phyloP scores from a whole-genome alignment of 2,113 vertebrate species.

The Tyto alba region DNA sequence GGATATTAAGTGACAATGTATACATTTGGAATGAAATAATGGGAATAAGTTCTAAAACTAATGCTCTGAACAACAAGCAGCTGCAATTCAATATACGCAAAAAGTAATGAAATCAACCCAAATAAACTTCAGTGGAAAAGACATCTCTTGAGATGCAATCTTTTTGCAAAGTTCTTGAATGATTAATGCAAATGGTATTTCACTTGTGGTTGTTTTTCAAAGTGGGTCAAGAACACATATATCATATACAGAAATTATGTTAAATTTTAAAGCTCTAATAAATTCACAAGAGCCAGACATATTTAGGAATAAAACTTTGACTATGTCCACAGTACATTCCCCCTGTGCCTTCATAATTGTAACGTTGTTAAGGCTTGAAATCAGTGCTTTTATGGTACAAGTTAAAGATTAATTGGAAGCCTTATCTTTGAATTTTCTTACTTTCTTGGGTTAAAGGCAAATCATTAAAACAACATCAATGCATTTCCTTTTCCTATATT shows the following conservation, averaged over 20 bases:
- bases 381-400: constrained; percentile 50
- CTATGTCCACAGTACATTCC: constrained; percentile 15
- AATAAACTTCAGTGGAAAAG: constrained; percentile 27
- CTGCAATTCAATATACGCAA: not conserved
- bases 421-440: constrained; percentile 51
- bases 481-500: not conserved
- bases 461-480: constrained; percentile 20
- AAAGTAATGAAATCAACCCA: not conserved
- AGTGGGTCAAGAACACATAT: constrained; percentile 61
- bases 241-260: not conserved
- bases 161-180: constrained; percentile 40
- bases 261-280: constrained; percentile 32
- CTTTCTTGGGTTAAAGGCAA: constrained; percentile 41
- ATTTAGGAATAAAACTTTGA: constrained; percentile 44
- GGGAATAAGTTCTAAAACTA: not conserved
- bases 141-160: constrained; percentile 19
- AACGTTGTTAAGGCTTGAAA: constrained; percentile 19
- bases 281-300: constrained; percentile 9
- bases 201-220: constrained; percentile 28
- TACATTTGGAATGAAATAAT: not conserved
- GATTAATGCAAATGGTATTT: constrained; percentile 57
- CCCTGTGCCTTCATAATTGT: constrained; percentile 23
- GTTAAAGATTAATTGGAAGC: constrained; percentile 60
- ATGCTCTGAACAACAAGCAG: not conserved
- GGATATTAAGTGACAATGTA: not conserved